These are phyloP conservation scores for Ferrisia virgata DNA, from an alignment of 2,888 invertebrate species.

Conservation along the genomic window DNA sequence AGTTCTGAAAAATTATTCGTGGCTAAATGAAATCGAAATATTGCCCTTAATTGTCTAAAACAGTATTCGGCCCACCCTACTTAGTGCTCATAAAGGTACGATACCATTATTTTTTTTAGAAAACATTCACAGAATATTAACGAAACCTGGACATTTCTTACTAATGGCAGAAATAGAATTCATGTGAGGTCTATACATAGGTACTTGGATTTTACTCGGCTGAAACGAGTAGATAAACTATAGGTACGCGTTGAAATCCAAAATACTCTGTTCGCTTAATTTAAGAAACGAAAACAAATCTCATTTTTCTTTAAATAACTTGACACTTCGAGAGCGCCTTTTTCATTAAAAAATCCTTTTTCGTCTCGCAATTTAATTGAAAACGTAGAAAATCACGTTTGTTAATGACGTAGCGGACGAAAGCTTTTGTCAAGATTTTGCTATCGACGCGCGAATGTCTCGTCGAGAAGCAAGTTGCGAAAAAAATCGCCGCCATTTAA, in stretches of 20 bases:
- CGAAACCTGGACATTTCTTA: too few species aligned
- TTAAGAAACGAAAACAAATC: background rate
- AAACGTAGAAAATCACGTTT: background rate
- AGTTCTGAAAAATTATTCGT: too few species aligned
- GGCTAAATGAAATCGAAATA: too few species aligned
- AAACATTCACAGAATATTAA: too few species aligned
- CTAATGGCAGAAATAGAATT: too few species aligned
- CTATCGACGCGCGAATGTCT: conserved; percentile 19
- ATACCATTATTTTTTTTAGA: too few species aligned
- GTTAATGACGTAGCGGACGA: background rate
- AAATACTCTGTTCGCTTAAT: too few species aligned
- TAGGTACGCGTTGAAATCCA: background rate
- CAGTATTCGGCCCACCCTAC: too few species aligned
- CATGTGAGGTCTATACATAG: too few species aligned
- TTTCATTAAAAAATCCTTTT: conserved; percentile 12
- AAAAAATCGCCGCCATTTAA: background rate
- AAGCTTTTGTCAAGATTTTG: conserved; percentile 26
- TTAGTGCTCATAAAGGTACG: too few species aligned
- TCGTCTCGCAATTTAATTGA: background rate
- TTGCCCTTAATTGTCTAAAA: too few species aligned
- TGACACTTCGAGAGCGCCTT: background rate
- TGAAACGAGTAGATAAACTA: background rate
- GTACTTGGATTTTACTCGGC: background rate
- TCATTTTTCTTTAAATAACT: conserved; percentile 5
- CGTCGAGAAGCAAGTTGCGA: background rate